Percentiles rank a stretch among this genome's conserved stretches.
phyloP scores from a whole-genome alignment of 2,797 vertebrate genomes.

The Gallinago nigripennis region DNA sequence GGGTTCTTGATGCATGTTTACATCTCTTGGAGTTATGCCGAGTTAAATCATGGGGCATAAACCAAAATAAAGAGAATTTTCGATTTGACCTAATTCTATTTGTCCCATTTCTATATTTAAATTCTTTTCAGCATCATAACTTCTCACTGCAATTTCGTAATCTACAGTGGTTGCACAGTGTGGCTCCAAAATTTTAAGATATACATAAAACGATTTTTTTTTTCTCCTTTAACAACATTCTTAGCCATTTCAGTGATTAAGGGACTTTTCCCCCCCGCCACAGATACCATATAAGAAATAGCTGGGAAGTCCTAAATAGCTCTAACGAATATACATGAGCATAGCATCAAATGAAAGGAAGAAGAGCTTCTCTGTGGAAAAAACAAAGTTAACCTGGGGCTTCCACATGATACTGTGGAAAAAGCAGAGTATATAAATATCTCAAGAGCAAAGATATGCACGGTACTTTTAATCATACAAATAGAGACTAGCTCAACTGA shows the following conservation, averaged over 20 bases:
- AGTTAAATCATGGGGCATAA: background rate
- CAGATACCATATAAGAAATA: background rate
- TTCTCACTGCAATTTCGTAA: background rate
- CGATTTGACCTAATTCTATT: background rate
- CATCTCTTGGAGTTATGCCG: background rate
- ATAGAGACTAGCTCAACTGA: background rate
- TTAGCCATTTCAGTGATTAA: background rate
- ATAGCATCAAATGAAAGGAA: background rate
- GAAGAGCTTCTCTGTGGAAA: background rate
- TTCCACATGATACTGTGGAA: background rate
- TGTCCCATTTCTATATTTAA: background rate
- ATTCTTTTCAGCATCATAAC: background rate
- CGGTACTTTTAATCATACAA: background rate
- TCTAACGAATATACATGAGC: background rate
- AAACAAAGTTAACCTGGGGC: background rate
- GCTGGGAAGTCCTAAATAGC: background rate
- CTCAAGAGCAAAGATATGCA: background rate
- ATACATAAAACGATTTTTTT: fast-evolving
- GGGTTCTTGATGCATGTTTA: background rate
- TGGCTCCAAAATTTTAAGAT: background rate
- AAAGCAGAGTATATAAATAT: background rate
- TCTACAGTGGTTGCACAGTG: background rate
- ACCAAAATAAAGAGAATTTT: background rate
- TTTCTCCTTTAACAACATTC: background rate
- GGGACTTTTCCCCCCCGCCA: fast-evolving